Percentiles rank a stretch among this genome's conserved stretches.
Conservation (phyloP, 2,113 vertebrate genomes). For the Passer montanus region DNA sequence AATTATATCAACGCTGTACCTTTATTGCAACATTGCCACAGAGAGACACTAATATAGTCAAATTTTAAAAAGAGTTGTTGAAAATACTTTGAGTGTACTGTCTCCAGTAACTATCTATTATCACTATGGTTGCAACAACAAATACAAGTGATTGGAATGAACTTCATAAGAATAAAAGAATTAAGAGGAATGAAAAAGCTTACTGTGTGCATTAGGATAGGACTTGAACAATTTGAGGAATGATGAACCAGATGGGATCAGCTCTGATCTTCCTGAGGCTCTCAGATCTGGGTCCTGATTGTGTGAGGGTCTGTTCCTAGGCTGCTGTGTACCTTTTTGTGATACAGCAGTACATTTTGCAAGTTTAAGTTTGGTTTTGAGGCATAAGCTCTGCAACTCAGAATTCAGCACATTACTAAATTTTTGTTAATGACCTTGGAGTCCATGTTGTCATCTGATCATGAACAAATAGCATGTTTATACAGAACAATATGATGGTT, state of each 20-base stretch:
- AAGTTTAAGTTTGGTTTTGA: background rate
- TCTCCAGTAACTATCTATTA: background rate
- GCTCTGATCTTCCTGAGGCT: background rate
- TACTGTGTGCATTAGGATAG: background rate
- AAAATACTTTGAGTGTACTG: background rate
- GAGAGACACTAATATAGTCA: background rate
- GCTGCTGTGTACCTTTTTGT: background rate
- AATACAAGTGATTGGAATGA: conserved; percentile 9
- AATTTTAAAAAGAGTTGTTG: background rate
- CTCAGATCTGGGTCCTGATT: background rate
- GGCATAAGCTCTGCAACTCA: background rate
- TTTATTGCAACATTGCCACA: background rate
- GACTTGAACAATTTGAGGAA: background rate
- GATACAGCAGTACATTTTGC: background rate
- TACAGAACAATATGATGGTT: background rate
- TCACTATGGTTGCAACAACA: conserved; percentile 42
- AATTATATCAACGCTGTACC: background rate
- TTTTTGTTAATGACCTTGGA: background rate
- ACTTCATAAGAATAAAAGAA: conserved; percentile 26
- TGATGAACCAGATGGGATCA: background rate
- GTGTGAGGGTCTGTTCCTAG: background rate
- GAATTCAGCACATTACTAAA: background rate
- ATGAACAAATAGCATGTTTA: background rate
- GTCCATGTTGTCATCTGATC: background rate
- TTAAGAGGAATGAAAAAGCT: conserved; percentile 19